A percentile compares a stretch with the other conserved stretches of the same genome.
These are phyloP conservation scores for Coturnix japonica DNA, from an alignment of 2,113 vertebrate genomes.

Conservation along the genomic window DNA sequence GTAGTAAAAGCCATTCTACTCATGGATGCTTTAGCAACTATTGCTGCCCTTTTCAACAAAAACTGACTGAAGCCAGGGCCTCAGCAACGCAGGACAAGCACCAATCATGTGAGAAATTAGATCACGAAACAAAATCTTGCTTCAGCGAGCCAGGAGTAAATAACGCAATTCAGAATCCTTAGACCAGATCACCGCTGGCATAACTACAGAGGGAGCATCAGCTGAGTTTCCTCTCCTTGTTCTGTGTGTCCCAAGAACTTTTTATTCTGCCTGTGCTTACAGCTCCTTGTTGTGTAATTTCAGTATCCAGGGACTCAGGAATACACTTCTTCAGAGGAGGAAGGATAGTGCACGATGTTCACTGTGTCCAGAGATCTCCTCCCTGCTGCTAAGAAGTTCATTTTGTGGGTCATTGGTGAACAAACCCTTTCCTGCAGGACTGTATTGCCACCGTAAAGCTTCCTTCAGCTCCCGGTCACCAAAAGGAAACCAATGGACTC, in stretches of 20 bases:
- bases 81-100: not conserved
- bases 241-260: accelerated
- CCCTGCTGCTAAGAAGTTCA: not conserved
- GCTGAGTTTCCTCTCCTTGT: not conserved
- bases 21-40: not conserved
- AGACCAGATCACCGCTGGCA: not conserved
- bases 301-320: not conserved
- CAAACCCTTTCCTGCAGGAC: not conserved
- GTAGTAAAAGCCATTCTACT: not conserved
- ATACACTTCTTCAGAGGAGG: not conserved
- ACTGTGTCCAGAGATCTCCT: accelerated
- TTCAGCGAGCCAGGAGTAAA: not conserved
- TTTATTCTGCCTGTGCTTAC: not conserved
- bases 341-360: not conserved
- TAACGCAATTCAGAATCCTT: not conserved
- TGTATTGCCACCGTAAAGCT: not conserved
- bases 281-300: not conserved
- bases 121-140: not conserved
- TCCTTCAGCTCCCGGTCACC: accelerated
- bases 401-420: not conserved
- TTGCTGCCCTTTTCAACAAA: not conserved
- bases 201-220: not conserved
- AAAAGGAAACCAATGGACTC: accelerated
- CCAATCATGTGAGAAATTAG: not conserved
- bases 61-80: not conserved